Evolutionary conservation across 2,888 invertebrate genomes (phyloP).

Genomic region (Brachynemurus nebulosus): DNA sequence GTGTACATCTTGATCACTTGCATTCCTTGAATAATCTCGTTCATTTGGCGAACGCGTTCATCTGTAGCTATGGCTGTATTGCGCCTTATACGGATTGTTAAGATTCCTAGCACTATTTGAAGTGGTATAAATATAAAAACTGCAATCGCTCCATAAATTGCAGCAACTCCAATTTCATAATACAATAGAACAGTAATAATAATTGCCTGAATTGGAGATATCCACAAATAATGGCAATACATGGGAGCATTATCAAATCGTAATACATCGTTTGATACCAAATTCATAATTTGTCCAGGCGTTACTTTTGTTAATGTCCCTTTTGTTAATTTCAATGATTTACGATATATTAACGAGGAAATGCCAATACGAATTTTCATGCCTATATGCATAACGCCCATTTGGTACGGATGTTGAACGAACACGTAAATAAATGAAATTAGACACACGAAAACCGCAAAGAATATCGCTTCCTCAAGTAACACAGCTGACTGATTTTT

Average conservation of each 20-base stretch:
- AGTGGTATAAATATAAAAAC: constrained; percentile 46
- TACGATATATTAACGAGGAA: constrained; percentile 60
- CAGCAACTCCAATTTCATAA: constrained; percentile 31
- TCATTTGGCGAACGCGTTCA: constrained; percentile 69
- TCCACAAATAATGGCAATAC: constrained; percentile 58
- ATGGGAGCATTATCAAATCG: constrained; percentile 54
- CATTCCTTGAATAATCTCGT: constrained; percentile 78
- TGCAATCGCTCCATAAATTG: constrained; percentile 34
- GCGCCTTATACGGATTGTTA: constrained; percentile 34
- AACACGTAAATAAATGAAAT: constrained; percentile 44
- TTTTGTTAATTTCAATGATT: constrained; percentile 55
- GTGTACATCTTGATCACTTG: constrained; percentile 92
- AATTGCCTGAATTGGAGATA: constrained; percentile 50
- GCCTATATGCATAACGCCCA: constrained; percentile 49
- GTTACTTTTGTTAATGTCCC: constrained; percentile 35
- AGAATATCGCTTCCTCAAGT: constrained; percentile 38
- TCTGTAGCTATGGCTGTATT: constrained; percentile 67
- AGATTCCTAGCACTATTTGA: constrained; percentile 40
- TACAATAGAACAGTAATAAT: constrained; percentile 43
- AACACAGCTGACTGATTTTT: constrained; percentile 24
- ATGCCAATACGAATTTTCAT: constrained; percentile 59
- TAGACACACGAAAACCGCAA: constrained; percentile 40
- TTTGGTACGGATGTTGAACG: constrained; percentile 57
- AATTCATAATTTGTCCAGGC: constrained; percentile 45
- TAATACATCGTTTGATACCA: constrained; percentile 64